Conservation (phyloP, 2,888 invertebrate genomes). For the Euplexia lucipara region DNA sequence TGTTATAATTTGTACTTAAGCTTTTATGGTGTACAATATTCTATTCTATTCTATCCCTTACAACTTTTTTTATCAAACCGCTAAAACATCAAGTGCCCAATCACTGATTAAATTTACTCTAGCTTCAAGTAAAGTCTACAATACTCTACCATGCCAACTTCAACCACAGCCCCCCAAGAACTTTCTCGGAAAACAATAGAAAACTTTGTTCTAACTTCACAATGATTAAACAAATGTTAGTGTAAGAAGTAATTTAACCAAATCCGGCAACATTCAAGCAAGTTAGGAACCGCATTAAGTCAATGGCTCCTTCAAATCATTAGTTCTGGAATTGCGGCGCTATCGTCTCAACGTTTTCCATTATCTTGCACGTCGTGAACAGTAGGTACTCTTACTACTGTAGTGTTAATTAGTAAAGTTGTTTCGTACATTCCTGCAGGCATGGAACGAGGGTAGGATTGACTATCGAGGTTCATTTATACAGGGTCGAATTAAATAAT, state of each 20-base stretch:
- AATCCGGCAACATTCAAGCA: slow-evolving; percentile 49
- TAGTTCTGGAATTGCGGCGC: slow-evolving; percentile 58
- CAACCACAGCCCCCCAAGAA: slow-evolving; percentile 20
- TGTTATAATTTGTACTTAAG: too few relatives aligned
- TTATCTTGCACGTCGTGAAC: slow-evolving; percentile 59
- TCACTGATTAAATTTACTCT: slow-evolving; percentile 10
- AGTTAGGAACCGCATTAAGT: slow-evolving; percentile 58
- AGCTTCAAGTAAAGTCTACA: slow-evolving; percentile 17
- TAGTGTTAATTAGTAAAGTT: slow-evolving; percentile 60
- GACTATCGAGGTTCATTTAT: background rate
- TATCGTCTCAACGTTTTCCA: slow-evolving; percentile 54
- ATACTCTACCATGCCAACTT: slow-evolving; percentile 28
- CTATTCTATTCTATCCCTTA: too few relatives aligned
- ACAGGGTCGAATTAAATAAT: background rate
- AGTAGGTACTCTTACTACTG: slow-evolving; percentile 30
- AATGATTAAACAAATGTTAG: slow-evolving; percentile 61
- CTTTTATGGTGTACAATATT: too few relatives aligned
- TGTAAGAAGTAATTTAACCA: slow-evolving; percentile 60
- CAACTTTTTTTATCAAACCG: too few relatives aligned
- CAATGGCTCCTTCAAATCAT: slow-evolving; percentile 61
- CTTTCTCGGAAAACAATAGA: slow-evolving; percentile 48
- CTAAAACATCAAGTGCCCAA: background rate
- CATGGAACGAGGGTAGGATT: slow-evolving; percentile 18
- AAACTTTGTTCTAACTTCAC: slow-evolving; percentile 46
- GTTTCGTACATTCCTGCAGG: slow-evolving; percentile 47